Base-by-base conservation (phyloP, 2,888 invertebrate species). In the Agrochola macilenta region DNA sequence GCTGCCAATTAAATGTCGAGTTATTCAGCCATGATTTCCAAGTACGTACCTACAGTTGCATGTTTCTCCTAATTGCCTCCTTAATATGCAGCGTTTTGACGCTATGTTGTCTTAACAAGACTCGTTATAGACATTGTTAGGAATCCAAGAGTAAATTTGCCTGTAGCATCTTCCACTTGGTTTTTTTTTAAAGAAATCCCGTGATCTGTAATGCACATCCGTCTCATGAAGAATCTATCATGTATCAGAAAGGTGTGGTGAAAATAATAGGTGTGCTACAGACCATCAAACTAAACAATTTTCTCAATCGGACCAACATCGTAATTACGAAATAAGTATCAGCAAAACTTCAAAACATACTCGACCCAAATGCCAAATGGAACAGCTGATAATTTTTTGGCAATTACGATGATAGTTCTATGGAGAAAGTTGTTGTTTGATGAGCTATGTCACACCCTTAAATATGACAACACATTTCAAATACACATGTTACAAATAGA, bases 1-100 rank as follows among this genome's bases (percentile, higher is more conserved):
- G 61, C 61, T 68, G 80, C 80, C 82, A 83, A 76, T 82, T 82
- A 79, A 81, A 80, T 81, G 71, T 61, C 68, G 68, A 35, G 69
- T 60, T 72, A 72, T 83, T 72, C 84, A 61, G 35, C 52, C 78
- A 74, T 80, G 57, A 26, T 61, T 73, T 68, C 69, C 61, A 11
- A 65, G 84, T 23, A 82, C 26, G 84, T 23, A 82, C 26, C 57
- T 58, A 30, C 58, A 46, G 64, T 76, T 61, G 64, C 57, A 80
- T 64, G 30, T 52, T 61, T 54, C 57, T 72, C 52, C 52, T 82
- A 83, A 83, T 82, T 69, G 64, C 43, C 12, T 30, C 20, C 17
- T 49, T 43, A 61, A 58, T 68, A 66, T 76, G 54, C 82, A 81
- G 57, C 61, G n/a, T 57, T 76, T 76, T 58, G 30, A 43, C 43